Evolutionary conservation across 2,797 vertebrate species (phyloP).

Genomic region (Propithecus deckenii): DNA sequence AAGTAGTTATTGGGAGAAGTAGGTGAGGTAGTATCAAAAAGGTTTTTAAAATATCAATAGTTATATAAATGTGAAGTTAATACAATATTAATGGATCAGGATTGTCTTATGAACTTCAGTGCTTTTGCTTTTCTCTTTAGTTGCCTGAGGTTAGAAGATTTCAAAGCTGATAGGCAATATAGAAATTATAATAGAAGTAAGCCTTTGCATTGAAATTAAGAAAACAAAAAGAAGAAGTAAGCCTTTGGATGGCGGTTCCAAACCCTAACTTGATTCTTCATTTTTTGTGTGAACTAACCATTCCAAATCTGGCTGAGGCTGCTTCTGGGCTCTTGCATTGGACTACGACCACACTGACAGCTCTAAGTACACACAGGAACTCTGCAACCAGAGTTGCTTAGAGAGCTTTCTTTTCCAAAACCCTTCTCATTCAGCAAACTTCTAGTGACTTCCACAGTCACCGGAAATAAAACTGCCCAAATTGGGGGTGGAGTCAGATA

Average conservation of each 20-base stretch:
- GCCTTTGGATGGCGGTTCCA: neutral
- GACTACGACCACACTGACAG: rapidly evolving
- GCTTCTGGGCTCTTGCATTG: neutral
- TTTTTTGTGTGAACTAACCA: neutral
- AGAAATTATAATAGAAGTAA: neutral
- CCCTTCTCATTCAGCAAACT: neutral
- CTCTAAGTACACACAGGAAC: rapidly evolving
- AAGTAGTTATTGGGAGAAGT: neutral
- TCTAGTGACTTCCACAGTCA: neutral
- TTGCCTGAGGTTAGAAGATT: neutral
- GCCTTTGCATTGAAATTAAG: neutral
- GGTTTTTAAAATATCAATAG: neutral
- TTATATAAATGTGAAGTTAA: neutral
- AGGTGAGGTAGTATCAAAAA: neutral
- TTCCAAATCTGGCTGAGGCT: neutral
- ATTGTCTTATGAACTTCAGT: neutral
- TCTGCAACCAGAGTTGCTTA: neutral
- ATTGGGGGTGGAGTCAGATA: neutral
- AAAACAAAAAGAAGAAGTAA: neutral
- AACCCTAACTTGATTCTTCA: neutral
- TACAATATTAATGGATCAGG: conserved; percentile 22
- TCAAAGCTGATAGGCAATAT: neutral
- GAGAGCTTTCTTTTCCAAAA: neutral
- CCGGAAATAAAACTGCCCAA: neutral
- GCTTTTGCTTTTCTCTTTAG: neutral